phyloP scores from a whole-genome alignment of 64 coral and sea anemone genomes.

The Porites australiensis region DNA sequence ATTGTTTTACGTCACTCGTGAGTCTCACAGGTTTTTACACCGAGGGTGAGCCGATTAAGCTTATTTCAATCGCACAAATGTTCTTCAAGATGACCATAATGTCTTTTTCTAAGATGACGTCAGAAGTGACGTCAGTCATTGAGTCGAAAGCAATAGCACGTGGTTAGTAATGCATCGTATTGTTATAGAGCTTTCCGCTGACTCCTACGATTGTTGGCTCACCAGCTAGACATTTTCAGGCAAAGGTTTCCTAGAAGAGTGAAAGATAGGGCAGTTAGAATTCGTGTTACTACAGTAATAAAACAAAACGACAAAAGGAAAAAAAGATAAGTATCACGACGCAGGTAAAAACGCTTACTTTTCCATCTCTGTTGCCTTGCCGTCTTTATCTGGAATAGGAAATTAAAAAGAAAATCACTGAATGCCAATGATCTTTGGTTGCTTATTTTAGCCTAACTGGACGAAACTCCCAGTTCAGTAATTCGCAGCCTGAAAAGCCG shows the following conservation, averaged over 20 bases:
- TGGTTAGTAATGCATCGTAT: too few species aligned
- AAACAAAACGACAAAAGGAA: background rate
- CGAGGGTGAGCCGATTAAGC: too few species aligned
- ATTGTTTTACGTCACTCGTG: too few species aligned
- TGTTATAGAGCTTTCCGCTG: background rate
- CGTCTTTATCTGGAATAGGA: slow-evolving; percentile 1
- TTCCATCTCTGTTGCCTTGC: slow-evolving; percentile 42
- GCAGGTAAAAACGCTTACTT: background rate
- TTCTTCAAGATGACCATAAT: too few species aligned
- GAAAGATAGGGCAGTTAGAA: background rate
- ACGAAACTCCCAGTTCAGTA: too few species aligned
- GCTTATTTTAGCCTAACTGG: too few species aligned
- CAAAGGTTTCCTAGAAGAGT: slow-evolving; percentile 23
- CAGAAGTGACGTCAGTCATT: background rate
- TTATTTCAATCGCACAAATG: too few species aligned
- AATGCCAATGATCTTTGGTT: background rate
- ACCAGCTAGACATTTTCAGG: slow-evolving; percentile 7
- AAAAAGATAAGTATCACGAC: background rate
- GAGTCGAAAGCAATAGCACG: background rate
- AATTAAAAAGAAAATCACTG: background rate
- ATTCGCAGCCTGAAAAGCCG: too few species aligned
- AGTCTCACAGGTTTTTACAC: too few species aligned
- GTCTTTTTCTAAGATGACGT: too few species aligned
- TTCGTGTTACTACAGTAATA: background rate
- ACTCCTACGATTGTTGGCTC: background rate